Percentiles rank a stretch among this genome's conserved stretches.
Evolutionary conservation across 1,140 invertebrate genomes (phyloP).

Genomic region (Paraescarpia echinospica): DNA sequence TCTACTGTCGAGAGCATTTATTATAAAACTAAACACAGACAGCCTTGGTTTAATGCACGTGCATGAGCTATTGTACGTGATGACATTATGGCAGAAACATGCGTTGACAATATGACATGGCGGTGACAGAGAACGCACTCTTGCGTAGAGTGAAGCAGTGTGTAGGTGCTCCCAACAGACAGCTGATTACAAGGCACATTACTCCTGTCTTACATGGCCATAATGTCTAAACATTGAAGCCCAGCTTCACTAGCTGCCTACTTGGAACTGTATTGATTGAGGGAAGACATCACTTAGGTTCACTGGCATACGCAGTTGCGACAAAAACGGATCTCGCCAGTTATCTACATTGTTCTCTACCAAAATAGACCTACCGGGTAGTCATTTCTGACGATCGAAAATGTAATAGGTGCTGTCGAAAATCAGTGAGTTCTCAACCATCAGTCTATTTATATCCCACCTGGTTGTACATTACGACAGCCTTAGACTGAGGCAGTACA

Average conservation of each 20-base stretch:
- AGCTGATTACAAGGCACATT: not conserved
- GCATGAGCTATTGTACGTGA: not conserved
- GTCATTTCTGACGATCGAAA: not conserved
- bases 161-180: not conserved
- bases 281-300: not conserved
- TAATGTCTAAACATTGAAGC: not conserved
- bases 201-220: not conserved
- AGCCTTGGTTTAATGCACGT: too few species aligned
- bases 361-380: not conserved
- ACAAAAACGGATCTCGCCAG: not conserved
- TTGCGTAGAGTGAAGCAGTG: not conserved
- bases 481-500: not conserved
- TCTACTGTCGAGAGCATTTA: too few species aligned
- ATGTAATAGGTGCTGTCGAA: not conserved
- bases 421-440: not conserved
- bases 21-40: too few species aligned
- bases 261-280: not conserved
- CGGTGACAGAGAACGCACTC: not conserved
- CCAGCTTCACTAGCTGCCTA: not conserved
- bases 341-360: not conserved
- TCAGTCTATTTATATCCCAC: not conserved
- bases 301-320: not conserved
- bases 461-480: not conserved
- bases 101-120: too few species aligned
- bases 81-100: not conserved